Percentiles rank a stretch among this genome's conserved stretches.
Conservation (phyloP, 2,888 invertebrate species). For the Teinopalpus imperialis region DNA sequence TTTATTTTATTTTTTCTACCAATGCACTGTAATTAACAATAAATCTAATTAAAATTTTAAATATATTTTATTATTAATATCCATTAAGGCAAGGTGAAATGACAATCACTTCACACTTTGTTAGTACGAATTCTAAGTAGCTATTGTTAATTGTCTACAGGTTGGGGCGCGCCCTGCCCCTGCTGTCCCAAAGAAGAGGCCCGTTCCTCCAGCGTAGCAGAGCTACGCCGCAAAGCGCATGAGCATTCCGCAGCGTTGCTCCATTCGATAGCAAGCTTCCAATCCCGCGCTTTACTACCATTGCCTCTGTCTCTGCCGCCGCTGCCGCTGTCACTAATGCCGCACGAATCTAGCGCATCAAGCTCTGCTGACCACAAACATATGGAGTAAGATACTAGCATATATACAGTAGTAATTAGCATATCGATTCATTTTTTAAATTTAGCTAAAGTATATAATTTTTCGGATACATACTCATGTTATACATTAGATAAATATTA, state of each 20-base stretch:
- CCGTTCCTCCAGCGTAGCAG: constrained; percentile 93
- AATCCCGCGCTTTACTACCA: constrained; percentile 79
- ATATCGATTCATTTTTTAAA: constrained; percentile 23
- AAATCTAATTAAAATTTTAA: no score
- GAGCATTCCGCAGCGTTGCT: constrained; percentile 95
- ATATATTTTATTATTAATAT: no score
- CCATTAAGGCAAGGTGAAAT: no score
- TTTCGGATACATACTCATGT: no score
- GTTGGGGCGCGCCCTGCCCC: constrained; percentile 90
- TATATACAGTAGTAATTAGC: background rate
- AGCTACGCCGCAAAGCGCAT: constrained; percentile 94
- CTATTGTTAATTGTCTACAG: constrained; percentile 51
- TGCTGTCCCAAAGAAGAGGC: constrained; percentile 90
- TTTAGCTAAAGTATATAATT: constrained; percentile 6
- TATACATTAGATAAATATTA: no score
- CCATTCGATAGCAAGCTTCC: constrained; percentile 87
- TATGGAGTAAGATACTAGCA: constrained; percentile 46
- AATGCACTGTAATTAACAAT: no score
- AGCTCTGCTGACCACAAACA: constrained; percentile 54
- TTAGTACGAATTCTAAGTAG: constrained; percentile 9
- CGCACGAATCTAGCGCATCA: constrained; percentile 39
- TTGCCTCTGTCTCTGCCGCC: constrained; percentile 65
- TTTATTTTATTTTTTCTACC: no score
- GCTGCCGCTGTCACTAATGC: constrained; percentile 53
- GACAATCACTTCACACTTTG: no score